Conservation (phyloP, 2,888 invertebrate genomes). For the Drosophila monieri region DNA sequence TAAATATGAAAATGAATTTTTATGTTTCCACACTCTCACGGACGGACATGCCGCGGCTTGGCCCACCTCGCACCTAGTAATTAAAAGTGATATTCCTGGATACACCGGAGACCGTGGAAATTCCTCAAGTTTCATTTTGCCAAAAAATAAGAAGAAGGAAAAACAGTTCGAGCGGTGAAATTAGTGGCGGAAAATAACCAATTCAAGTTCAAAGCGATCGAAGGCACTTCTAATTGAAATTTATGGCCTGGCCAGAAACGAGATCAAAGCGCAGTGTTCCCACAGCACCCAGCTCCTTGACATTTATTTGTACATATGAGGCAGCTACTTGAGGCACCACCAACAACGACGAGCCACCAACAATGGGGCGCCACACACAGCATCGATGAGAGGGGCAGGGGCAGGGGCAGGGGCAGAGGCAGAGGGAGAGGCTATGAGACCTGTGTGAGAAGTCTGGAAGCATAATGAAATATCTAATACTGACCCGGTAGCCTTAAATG, state of each 20-base stretch:
- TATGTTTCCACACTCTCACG: slow-evolving; percentile 42
- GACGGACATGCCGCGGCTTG: background rate
- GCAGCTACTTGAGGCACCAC: slow-evolving; percentile 38
- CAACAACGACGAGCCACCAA: slow-evolving; percentile 20
- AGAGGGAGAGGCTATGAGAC: slow-evolving; percentile 17
- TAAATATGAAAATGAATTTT: slow-evolving; percentile 70
- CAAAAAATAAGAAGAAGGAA: background rate
- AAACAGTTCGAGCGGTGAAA: background rate
- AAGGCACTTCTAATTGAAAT: slow-evolving; percentile 38
- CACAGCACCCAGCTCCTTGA: slow-evolving; percentile 53
- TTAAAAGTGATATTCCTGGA: slow-evolving; percentile 27
- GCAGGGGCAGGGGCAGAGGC: background rate
- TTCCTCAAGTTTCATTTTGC: slow-evolving; percentile 4
- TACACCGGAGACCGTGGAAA: background rate
- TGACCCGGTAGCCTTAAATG: slow-evolving; percentile 72
- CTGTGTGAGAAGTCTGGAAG: slow-evolving; percentile 30
- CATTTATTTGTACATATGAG: slow-evolving; percentile 50
- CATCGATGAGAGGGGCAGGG: slow-evolving; percentile 1
- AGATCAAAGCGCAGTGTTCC: slow-evolving; percentile 67
- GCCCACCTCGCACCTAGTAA: slow-evolving; percentile 29
- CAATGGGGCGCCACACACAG: slow-evolving; percentile 48
- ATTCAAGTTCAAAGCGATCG: slow-evolving; percentile 30
- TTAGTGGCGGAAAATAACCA: slow-evolving; percentile 5
- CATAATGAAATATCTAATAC: slow-evolving; percentile 61
- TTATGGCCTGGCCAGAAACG: slow-evolving; percentile 50